Conservation (phyloP, 2,797 vertebrate genomes). For the Eremophila alpestris region DNA sequence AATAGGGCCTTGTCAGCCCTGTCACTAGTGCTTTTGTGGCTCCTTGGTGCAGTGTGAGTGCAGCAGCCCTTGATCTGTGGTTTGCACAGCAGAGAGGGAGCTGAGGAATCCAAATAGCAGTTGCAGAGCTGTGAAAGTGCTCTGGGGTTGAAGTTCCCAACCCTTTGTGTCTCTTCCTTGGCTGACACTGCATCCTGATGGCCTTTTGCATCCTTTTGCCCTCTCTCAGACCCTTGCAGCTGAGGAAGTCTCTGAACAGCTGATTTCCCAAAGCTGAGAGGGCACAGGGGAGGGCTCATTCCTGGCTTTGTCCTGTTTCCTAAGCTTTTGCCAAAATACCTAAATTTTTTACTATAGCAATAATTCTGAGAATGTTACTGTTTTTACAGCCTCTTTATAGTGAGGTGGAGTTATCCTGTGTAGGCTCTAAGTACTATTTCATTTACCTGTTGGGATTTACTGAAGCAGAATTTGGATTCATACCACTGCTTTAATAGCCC, state of each 20-base stretch:
- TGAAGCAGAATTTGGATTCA: neutral
- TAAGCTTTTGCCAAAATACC: neutral
- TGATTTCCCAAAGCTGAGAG: conserved; percentile 26
- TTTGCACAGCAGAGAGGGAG: neutral
- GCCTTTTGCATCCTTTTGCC: conserved; percentile 44
- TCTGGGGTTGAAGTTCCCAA: neutral
- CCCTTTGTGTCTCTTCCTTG: conserved; percentile 4
- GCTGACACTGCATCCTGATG: conserved; percentile 23
- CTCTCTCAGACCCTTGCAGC: conserved; percentile 45
- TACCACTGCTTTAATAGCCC: neutral
- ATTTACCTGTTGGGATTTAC: conserved; percentile 33
- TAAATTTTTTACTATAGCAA: neutral
- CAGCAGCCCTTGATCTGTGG: neutral
- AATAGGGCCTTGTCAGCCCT: neutral
- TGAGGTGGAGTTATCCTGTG: neutral
- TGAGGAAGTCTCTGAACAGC: conserved; percentile 27
- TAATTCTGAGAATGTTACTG: neutral
- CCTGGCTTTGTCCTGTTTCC: conserved; percentile 4
- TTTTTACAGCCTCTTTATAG: neutral
- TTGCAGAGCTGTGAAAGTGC: neutral
- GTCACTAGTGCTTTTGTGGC: neutral
- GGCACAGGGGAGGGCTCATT: neutral
- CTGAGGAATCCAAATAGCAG: neutral
- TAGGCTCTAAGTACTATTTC: neutral
- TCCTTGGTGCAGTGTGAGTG: neutral